These are phyloP conservation scores for Stegastes partitus DNA, from an alignment of 2,113 vertebrate species.

Conservation along the genomic window DNA sequence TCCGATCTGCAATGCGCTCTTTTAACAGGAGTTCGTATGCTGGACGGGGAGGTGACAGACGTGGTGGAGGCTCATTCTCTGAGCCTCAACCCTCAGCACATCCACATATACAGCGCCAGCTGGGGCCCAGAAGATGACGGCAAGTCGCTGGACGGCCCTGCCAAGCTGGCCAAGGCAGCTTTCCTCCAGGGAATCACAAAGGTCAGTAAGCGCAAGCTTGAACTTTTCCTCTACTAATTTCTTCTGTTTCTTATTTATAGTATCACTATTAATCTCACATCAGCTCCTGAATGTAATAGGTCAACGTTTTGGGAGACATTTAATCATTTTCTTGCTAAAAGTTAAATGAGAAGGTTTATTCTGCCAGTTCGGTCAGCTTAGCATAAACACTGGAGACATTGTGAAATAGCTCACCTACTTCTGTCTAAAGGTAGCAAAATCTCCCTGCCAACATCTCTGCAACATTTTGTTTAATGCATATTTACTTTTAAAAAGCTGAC, in stretches of 20 bases:
- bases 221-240: conserved; percentile 18
- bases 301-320: not conserved
- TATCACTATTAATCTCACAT: conserved; percentile 15
- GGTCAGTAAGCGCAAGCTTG: conserved; percentile 81
- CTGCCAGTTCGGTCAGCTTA: not conserved
- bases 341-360: not conserved
- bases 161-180: conserved; percentile 95
- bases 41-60: conserved; percentile 98
- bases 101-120: conserved; percentile 95
- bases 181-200: conserved; percentile 94
- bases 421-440: no score
- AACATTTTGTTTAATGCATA: not conserved
- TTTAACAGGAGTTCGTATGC: conserved; percentile 94
- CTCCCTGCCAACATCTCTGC: not conserved
- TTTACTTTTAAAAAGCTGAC: no score
- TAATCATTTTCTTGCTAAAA: not conserved
- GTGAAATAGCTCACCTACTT: not conserved
- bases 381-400: not conserved
- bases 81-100: conserved; percentile 94
- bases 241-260: conserved; percentile 8
- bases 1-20: not conserved
- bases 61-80: conserved; percentile 96
- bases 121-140: conserved; percentile 97
- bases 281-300: not conserved
- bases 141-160: conserved; percentile 96